A percentile compares a stretch with the other conserved stretches of the same genome.
phyloP scores from a whole-genome alignment of 2,888 invertebrate species.

The Aleiodes leptofemur region DNA sequence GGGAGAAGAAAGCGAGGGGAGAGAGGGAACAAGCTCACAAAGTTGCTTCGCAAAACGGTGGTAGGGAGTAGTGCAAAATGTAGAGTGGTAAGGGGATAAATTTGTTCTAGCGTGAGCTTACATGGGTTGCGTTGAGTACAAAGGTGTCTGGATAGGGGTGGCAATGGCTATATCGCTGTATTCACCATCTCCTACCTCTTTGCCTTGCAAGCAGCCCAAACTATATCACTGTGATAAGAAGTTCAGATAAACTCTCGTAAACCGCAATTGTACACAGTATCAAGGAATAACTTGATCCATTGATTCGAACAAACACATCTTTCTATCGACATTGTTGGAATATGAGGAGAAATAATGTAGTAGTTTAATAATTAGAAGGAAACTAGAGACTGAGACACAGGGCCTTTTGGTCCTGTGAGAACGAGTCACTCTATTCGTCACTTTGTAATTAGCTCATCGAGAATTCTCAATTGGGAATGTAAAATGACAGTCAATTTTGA shows the following conservation, averaged over 20 bases:
- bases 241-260: constrained; percentile 48
- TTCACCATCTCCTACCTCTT: too few species aligned
- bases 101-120: constrained; percentile 76
- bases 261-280: constrained; percentile 38
- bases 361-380: too few species aligned
- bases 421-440: too few species aligned
- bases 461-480: too few species aligned
- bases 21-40: constrained; percentile 41
- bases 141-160: constrained; percentile 67
- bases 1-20: constrained; percentile 39
- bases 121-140: constrained; percentile 75
- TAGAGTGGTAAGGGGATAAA: constrained; percentile 62
- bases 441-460: too few species aligned
- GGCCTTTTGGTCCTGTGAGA: too few species aligned
- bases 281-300: constrained; percentile 11
- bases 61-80: constrained; percentile 45
- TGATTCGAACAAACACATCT: not conserved
- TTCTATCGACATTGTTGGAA: too few species aligned
- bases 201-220: constrained; percentile 50
- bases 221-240: constrained; percentile 46
- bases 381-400: too few species aligned
- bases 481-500: too few species aligned
- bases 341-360: too few species aligned
- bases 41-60: constrained; percentile 26
- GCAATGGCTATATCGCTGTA: constrained; percentile 61